These are phyloP conservation scores for Neotoxoptera formosana DNA, from an alignment of 1,140 invertebrate genomes.

Conservation along the genomic window DNA sequence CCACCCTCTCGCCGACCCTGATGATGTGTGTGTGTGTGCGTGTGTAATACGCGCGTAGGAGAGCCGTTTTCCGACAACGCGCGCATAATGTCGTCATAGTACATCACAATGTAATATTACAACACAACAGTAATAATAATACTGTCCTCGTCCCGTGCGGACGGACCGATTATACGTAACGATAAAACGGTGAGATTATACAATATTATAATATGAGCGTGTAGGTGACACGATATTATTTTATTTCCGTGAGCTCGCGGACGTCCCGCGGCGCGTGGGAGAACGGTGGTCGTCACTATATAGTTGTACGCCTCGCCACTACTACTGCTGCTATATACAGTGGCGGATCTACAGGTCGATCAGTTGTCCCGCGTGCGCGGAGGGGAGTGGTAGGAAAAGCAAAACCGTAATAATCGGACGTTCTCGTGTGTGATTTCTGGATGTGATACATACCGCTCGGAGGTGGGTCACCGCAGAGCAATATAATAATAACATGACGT, in stretches of 20 bases:
- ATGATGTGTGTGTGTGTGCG: not conserved
- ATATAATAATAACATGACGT: not conserved
- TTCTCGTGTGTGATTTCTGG: not conserved
- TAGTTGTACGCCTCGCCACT: no score
- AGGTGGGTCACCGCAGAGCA: not conserved
- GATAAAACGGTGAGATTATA: not conserved
- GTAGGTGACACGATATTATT: slow-evolving; percentile 14
- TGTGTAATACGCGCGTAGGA: not conserved
- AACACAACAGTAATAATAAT: not conserved
- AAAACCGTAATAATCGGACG: not conserved
- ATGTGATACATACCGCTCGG: not conserved
- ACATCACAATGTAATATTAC: not conserved
- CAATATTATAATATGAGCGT: not conserved
- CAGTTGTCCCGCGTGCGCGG: not conserved
- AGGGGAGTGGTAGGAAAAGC: not conserved
- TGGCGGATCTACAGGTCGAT: not conserved
- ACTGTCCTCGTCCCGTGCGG: not conserved
- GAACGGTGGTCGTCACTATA: not conserved
- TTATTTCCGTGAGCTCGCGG: not conserved
- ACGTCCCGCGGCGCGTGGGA: slow-evolving; percentile 43
- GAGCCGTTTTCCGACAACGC: not conserved
- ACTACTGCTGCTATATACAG: not conserved
- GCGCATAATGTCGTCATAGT: not conserved
- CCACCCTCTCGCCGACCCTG: no score
- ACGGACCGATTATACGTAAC: not conserved